A percentile compares a stretch with the other conserved stretches of the same genome.
phyloP scores from a whole-genome alignment of 2,113 vertebrate species.

The Bagarius yarrelli region DNA sequence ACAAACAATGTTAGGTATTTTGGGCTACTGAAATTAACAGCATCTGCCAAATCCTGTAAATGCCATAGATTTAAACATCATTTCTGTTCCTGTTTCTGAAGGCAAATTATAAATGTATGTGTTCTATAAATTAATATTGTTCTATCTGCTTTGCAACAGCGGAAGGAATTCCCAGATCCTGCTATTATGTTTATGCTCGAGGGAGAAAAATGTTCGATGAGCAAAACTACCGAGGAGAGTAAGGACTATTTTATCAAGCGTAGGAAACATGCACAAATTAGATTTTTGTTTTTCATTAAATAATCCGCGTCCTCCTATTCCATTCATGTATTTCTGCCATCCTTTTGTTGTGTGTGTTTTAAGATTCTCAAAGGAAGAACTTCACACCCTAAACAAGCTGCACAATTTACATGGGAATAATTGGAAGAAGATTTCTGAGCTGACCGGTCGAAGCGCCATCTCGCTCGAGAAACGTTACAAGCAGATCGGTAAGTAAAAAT shows the following conservation, averaged over 20 bases:
- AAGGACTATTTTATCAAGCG: slow-evolving; percentile 26
- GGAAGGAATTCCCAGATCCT: slow-evolving; percentile 63
- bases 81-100: too few species aligned
- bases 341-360: neutral
- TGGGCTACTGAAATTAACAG: too few species aligned
- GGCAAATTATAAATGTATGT: neutral
- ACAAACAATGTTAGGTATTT: too few species aligned
- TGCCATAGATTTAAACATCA: too few species aligned
- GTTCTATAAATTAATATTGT: neutral
- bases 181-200: slow-evolving; percentile 55
- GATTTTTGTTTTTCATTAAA: neutral
- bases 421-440: slow-evolving; percentile 63
- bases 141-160: slow-evolving; percentile 49
- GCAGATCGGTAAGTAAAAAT: slow-evolving; percentile 49
- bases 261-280: neutral
- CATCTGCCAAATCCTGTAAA: too few species aligned
- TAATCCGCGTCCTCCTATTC: neutral
- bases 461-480: slow-evolving; percentile 65
- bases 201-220: slow-evolving; percentile 64
- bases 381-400: slow-evolving; percentile 48
- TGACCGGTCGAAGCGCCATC: slow-evolving; percentile 62
- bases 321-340: neutral
- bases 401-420: slow-evolving; percentile 64
- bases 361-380: slow-evolving; percentile 65
- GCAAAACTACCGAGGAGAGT: slow-evolving; percentile 64